Percentiles rank a stretch among this genome's conserved stretches.
phyloP scores from a whole-genome alignment of 2,113 vertebrate species.

The Hyperopisus bebe region DNA sequence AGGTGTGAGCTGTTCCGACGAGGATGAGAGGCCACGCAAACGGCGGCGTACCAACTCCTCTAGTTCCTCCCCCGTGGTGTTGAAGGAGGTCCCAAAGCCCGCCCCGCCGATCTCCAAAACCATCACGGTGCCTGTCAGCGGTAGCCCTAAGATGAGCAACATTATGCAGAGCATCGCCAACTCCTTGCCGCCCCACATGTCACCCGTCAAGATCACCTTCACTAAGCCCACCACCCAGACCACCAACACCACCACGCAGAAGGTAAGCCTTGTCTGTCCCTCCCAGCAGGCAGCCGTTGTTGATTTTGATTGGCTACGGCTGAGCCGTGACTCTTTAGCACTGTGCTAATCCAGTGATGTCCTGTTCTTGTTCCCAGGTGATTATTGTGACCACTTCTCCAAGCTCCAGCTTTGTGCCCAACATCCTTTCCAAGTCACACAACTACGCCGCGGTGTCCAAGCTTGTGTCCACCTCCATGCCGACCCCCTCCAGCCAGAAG shows the following conservation, averaged over 20 bases:
- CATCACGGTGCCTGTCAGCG: slow-evolving; percentile 82
- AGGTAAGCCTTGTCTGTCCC: slow-evolving; percentile 60
- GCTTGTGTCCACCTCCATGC: slow-evolving; percentile 78
- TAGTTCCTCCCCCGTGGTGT: slow-evolving; percentile 86
- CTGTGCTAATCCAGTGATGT: not conserved
- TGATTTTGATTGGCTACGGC: not conserved
- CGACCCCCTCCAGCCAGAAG: slow-evolving; percentile 79
- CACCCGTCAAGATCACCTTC: slow-evolving; percentile 98
- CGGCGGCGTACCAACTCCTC: slow-evolving; percentile 90
- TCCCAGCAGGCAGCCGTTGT: not conserved
- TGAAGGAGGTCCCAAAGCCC: slow-evolving; percentile 87
- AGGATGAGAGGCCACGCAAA: slow-evolving; percentile 97
- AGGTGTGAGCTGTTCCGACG: slow-evolving; percentile 97
- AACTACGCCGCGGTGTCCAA: slow-evolving; percentile 86
- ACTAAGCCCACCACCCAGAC: slow-evolving; percentile 93
- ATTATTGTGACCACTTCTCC: slow-evolving; percentile 98
- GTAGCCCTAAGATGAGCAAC: slow-evolving; percentile 97
- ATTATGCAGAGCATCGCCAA: slow-evolving; percentile 99
- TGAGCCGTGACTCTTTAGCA: not conserved
- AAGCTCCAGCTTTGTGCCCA: slow-evolving; percentile 93
- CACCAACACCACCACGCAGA: slow-evolving; percentile 90
- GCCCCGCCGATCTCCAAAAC: slow-evolving; percentile 80
- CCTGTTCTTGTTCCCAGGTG: slow-evolving; percentile 64
- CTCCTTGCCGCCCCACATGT: slow-evolving; percentile 94
- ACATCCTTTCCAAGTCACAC: slow-evolving; percentile 99